phyloP scores from a whole-genome alignment of 1,140 invertebrate genomes.

The Papilio aristodemus region DNA sequence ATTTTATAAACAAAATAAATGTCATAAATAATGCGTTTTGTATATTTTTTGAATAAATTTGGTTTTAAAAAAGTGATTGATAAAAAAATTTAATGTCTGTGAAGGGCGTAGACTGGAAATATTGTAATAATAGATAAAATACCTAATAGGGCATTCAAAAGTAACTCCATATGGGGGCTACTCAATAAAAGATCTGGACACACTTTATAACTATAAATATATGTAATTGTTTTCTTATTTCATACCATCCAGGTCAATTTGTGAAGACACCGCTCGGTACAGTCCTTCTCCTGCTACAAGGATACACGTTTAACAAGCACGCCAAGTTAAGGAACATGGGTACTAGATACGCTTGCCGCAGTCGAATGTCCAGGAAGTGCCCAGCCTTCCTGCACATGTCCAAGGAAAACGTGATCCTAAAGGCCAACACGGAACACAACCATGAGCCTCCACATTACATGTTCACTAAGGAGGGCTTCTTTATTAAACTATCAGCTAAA shows the following conservation, averaged over 20 bases:
- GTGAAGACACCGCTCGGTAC: constrained; percentile 35
- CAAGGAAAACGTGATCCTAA: constrained; percentile 35
- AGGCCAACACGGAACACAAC: constrained; percentile 34
- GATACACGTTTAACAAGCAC: constrained; percentile 41
- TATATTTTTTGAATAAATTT: too few relatives aligned
- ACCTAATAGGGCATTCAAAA: too few relatives aligned
- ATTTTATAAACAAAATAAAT: too few relatives aligned
- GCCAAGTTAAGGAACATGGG: constrained; percentile 18
- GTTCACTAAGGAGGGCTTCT: constrained; percentile 31
- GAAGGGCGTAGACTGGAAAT: too few relatives aligned
- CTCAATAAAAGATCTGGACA: too few relatives aligned
- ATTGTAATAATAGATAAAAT: too few relatives aligned
- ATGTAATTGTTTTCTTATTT: neutral
- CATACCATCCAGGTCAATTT: constrained; percentile 31
- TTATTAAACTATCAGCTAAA: constrained; percentile 1
- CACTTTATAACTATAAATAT: neutral
- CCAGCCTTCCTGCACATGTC: constrained; percentile 38
- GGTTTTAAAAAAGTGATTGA: too few relatives aligned
- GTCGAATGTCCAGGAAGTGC: constrained; percentile 38
- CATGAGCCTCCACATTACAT: constrained; percentile 26
- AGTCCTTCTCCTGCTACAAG: constrained; percentile 34
- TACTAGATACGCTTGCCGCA: constrained; percentile 41
- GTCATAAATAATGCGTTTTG: too few relatives aligned
- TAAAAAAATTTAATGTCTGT: too few relatives aligned
- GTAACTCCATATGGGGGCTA: too few relatives aligned